Base-by-base conservation (phyloP, 2,888 invertebrate genomes). In the Cephus rjabovi region DNA sequence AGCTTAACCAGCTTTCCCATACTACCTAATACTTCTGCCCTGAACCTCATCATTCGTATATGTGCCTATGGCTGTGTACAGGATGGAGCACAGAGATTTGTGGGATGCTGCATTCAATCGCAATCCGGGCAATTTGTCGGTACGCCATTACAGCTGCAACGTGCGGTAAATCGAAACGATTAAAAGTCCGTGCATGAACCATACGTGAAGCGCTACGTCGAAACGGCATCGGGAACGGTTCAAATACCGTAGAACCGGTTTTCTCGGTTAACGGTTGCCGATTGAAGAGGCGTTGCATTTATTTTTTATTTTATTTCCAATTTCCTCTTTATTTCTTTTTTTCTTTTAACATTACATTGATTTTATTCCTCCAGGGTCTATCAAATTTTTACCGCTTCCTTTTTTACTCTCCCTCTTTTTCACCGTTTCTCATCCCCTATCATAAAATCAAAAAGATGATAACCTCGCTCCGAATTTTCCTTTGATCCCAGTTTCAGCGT, bases 61-160 rank as follows among this genome's bases (percentile, higher is more conserved):
- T 31, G 34, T 71, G 4, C 33, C 33, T 71, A 71, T 34, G 12
- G 31, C 71, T 71, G 31, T 15, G 31, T 71, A 23, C 33, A 71
- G 71, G 33, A 34, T 12, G 33, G 12, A 71, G 31, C 71, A 11
- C 12, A n/a, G 71, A 34, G 71, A 71, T 71, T 71, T 76, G 68
- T 23, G 30, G 34, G 35, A 56, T 34, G 76, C 40, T 69, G 76
- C 74, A 69, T 76, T 78, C 80, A 79, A 74, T 74, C 81, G 79
- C 79, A 80, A 85, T 81, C 82, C 85, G 73, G 82, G 85, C 83
- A 84, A 85, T 85, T 85, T 85, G 85, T 85, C 81, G 83, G 82
- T 69, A 79, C 84, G 81, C 33, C 71, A 71, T 34, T 34, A 71
- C 71, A 56, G 71, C 33, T 12, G 71, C 71, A 71, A 71, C 71